A percentile compares a stretch with the other conserved stretches of the same genome.
Evolutionary conservation across 1,140 invertebrate genomes (phyloP).

Genomic region (Sminthurides bifidus): DNA sequence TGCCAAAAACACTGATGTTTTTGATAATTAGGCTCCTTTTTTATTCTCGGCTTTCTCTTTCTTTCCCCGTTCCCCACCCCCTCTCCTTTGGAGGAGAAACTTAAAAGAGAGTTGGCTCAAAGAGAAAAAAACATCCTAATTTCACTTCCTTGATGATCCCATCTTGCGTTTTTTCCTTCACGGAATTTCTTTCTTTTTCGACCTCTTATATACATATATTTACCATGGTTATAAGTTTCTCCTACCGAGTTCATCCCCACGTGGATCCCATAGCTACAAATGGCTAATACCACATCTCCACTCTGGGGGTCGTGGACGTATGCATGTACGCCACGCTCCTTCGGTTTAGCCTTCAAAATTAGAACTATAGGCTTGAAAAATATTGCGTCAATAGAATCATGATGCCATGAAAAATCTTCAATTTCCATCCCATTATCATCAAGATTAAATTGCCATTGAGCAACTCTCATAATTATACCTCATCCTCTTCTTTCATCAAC

Average conservation of each 20-base stretch:
- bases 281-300: too few species aligned
- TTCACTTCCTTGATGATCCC: slow-evolving; percentile 23
- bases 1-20: slow-evolving; percentile 32
- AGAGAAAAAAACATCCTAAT: slow-evolving; percentile 26
- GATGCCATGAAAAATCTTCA: slow-evolving; percentile 19
- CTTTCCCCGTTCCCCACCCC: too few species aligned
- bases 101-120: neutral
- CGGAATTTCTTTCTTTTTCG: neutral
- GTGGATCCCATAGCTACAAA: too few species aligned
- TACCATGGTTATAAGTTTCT: too few species aligned
- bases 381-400: slow-evolving; percentile 22
- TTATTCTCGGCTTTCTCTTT: slow-evolving; percentile 10
- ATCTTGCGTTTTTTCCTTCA: neutral
- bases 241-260: too few species aligned
- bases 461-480: slow-evolving; percentile 21
- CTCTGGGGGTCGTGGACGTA: too few species aligned
- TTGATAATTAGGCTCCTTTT: slow-evolving; percentile 31
- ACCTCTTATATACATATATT: too few species aligned
- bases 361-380: too few species aligned
- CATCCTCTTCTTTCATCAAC: slow-evolving; percentile 15
- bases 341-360: too few species aligned
- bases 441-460: slow-evolving; percentile 22
- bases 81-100: too few species aligned
- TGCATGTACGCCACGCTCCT: too few species aligned
- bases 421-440: slow-evolving; percentile 24